Evolutionary conservation across 2,113 vertebrate species (phyloP).

Genomic region (Scytalopus superciliaris): DNA sequence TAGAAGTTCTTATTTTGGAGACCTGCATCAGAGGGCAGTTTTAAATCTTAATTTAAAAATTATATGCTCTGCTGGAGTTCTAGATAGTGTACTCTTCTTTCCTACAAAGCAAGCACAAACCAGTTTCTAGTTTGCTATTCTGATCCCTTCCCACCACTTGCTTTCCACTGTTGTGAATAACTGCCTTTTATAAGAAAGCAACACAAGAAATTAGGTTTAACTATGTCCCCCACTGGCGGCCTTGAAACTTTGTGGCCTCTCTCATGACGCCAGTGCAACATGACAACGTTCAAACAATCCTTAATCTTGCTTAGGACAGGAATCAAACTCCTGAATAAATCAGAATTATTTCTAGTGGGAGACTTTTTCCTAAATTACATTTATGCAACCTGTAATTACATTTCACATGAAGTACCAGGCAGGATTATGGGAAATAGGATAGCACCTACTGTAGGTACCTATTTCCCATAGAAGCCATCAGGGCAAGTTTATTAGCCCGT

Average conservation of each 20-base stretch:
- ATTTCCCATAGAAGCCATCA: neutral
- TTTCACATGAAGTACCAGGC: neutral
- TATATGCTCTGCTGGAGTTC: neutral
- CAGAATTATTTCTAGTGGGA: neutral
- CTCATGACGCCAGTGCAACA: neutral
- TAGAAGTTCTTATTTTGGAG: neutral
- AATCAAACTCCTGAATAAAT: slow-evolving; percentile 13
- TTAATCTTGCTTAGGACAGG: neutral
- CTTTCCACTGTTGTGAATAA: neutral
- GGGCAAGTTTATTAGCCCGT: slow-evolving; percentile 28
- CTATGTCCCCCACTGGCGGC: neutral
- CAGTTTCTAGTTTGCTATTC: neutral
- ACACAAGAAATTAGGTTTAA: neutral
- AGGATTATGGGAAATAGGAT: neutral
- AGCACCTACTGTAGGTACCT: neutral
- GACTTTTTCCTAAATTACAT: slow-evolving; percentile 9
- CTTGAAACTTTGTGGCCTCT: neutral
- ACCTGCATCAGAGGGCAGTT: neutral
- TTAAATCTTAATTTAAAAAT: neutral
- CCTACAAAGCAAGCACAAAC: neutral
- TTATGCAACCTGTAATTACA: slow-evolving; percentile 19
- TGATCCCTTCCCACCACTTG: neutral
- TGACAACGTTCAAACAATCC: neutral
- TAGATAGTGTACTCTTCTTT: neutral
- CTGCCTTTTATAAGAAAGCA: neutral